phyloP scores from a whole-genome alignment of 2,113 vertebrate genomes.

The Myiagra hebetior region DNA sequence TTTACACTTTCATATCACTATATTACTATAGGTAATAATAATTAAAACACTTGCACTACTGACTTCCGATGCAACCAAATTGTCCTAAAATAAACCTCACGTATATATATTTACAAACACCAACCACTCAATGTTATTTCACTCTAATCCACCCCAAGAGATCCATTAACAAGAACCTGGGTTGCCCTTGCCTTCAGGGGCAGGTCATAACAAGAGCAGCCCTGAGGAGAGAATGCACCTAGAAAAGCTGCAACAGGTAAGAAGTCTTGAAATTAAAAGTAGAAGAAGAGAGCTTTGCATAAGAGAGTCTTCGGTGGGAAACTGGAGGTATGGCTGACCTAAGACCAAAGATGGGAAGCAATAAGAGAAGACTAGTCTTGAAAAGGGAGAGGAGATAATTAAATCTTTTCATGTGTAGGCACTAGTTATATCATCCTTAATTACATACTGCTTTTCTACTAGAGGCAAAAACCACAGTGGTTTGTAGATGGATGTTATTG shows the following conservation, averaged over 20 bases:
- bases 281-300: fast-evolving
- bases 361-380: background rate
- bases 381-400: background rate
- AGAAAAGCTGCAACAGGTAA: background rate
- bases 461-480: background rate
- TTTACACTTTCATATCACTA: background rate
- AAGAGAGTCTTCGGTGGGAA: background rate
- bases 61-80: background rate
- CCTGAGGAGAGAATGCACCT: background rate
- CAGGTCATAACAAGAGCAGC: background rate
- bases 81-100: background rate
- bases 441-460: constrained; percentile 1
- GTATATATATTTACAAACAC: background rate
- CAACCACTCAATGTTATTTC: background rate
- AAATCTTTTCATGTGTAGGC: background rate
- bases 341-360: background rate
- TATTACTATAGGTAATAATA: background rate
- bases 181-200: background rate
- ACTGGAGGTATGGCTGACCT: background rate
- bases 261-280: background rate
- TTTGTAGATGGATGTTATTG: background rate
- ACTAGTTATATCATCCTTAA: constrained; percentile 17
- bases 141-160: background rate
- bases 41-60: background rate
- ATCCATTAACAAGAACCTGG: background rate